These are phyloP conservation scores for Protosalanx chinensis DNA, from an alignment of 2,797 vertebrate genomes.

Conservation along the genomic window DNA sequence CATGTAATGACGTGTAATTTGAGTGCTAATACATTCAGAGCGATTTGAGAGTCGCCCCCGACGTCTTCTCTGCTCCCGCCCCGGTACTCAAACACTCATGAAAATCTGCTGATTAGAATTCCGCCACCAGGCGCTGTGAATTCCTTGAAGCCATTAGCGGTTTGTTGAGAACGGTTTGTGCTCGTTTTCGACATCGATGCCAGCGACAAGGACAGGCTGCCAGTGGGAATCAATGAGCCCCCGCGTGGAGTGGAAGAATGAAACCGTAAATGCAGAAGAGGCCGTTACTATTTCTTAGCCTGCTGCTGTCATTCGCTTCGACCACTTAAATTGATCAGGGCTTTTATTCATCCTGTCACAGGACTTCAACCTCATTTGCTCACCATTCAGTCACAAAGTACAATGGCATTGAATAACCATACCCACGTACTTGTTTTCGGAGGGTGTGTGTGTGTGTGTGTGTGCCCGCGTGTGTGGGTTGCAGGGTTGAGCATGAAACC, in stretches of 20 bases:
- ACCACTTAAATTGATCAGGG: conserved; percentile 68
- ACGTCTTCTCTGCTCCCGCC: conserved; percentile 8
- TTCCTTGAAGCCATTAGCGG: conserved; percentile 70
- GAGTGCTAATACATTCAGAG: conserved; percentile 53
- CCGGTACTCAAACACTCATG: conserved; percentile 46
- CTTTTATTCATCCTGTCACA: conserved; percentile 68
- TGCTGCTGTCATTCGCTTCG: conserved; percentile 43
- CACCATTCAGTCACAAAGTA: conserved; percentile 59
- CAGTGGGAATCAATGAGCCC: conserved; percentile 64
- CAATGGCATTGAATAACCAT: conserved; percentile 60
- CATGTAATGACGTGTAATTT: conserved; percentile 52
- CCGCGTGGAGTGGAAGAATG: conserved; percentile 54
- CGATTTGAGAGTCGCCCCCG: conserved; percentile 34
- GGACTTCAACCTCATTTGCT: conserved; percentile 69
- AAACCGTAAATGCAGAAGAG: conserved; percentile 57
- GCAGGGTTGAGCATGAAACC: too few species aligned
- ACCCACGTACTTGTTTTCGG: too few species aligned
- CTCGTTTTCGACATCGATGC: too few species aligned
- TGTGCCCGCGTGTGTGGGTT: background rate
- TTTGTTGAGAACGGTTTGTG: conserved; percentile 50
- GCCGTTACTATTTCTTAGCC: conserved; percentile 36
- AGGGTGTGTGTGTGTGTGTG: too few species aligned
- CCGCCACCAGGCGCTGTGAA: conserved; percentile 54
- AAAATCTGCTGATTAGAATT: conserved; percentile 66
- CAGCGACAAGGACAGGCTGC: conserved; percentile 59